phyloP scores from a whole-genome alignment of 2,113 vertebrate species.

The Cavia aperea region DNA sequence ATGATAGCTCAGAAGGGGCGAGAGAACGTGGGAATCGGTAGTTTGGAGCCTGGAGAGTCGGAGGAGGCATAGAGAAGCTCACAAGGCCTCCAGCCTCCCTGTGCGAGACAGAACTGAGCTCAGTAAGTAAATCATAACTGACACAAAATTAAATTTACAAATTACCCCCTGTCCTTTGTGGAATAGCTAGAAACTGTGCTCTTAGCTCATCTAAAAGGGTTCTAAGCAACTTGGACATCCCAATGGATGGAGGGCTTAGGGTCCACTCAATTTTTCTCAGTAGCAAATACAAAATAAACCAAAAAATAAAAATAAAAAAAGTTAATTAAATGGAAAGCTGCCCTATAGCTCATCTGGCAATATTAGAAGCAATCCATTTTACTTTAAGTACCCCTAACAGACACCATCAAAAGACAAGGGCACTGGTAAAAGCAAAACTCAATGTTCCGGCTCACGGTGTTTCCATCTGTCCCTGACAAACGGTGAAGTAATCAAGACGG shows the following conservation, averaged over 20 bases:
- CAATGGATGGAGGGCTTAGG: neutral
- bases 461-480: conserved; percentile 27
- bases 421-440: conserved; percentile 42
- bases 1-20: neutral
- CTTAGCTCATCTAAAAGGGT: neutral
- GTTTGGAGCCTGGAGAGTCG: neutral
- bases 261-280: conserved; percentile 33
- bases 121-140: neutral
- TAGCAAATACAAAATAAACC: conserved; percentile 35
- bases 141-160: conserved; percentile 17
- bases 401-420: conserved; percentile 41
- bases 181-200: neutral
- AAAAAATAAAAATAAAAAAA: neutral
- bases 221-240: neutral
- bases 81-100: neutral
- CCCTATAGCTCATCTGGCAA: conserved; percentile 28
- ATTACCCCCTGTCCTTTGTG: neutral
- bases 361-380: conserved; percentile 52
- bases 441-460: conserved; percentile 15
- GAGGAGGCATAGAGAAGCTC: neutral
- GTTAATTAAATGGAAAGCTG: conserved; percentile 51
- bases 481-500: neutral
- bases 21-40: neutral
- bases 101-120: neutral
- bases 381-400: conserved; percentile 54